Conservation (phyloP, 1,140 invertebrate species). For the Brachystomella parvula region DNA sequence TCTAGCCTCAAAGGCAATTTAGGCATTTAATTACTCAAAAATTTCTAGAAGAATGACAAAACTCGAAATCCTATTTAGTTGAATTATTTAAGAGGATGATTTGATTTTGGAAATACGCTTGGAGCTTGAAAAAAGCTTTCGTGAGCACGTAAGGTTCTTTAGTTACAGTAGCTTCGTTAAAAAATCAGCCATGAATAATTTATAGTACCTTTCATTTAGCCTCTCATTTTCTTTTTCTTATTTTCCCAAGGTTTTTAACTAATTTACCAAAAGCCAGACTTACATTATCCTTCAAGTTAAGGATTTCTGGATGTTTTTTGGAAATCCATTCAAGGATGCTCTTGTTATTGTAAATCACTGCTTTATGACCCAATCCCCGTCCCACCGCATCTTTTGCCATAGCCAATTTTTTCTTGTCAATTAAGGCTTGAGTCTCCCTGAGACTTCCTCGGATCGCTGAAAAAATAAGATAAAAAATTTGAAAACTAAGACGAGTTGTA, state of each 20-base stretch:
- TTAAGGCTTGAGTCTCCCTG: conserved; percentile 52
- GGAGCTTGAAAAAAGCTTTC: no score
- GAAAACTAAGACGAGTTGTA: background rate
- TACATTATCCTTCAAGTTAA: conserved; percentile 68
- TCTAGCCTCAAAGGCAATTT: no score
- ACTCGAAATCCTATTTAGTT: no score
- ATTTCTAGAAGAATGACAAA: no score
- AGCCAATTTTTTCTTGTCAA: conserved; percentile 56
- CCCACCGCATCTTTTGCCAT: conserved; percentile 64
- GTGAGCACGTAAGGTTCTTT: no score
- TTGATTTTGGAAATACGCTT: no score
- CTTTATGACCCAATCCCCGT: conserved; percentile 66
- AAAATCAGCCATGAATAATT: background rate
- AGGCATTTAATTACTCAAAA: no score
- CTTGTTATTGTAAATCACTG: conserved; percentile 63
- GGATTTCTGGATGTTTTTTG: conserved; percentile 60
- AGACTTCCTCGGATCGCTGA: conserved; percentile 50
- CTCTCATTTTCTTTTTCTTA: background rate
- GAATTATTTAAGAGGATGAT: no score
- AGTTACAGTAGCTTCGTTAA: no score
- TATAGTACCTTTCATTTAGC: background rate
- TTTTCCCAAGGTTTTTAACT: no score
- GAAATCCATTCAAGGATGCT: conserved; percentile 66
- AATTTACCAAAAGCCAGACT: no score
- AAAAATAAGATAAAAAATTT: background rate